Conservation (phyloP, 1,140 invertebrate genomes). For the Orius insidiosus region DNA sequence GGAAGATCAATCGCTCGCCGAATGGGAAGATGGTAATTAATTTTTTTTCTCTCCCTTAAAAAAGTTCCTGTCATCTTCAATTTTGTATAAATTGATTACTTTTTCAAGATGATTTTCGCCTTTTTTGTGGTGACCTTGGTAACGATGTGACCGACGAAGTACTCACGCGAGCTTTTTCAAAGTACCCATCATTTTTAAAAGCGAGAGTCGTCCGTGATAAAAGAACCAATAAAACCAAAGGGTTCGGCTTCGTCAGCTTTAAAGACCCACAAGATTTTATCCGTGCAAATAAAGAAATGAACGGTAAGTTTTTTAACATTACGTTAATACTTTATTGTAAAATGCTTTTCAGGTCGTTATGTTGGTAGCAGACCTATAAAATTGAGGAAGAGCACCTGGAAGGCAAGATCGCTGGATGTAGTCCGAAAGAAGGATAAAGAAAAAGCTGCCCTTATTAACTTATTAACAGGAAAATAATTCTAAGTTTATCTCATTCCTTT, state of each 20-base stretch:
- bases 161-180: slow-evolving; percentile 81
- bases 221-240: slow-evolving; percentile 94
- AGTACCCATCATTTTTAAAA: slow-evolving; percentile 84
- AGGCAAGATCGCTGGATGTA: slow-evolving; percentile 78
- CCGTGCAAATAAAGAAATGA: slow-evolving; percentile 97
- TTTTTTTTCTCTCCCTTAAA: too few species aligned
- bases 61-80: too few species aligned
- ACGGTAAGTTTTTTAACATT: too few species aligned
- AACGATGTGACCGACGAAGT: slow-evolving; percentile 99
- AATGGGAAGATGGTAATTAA: slow-evolving; percentile 67
- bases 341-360: slow-evolving; percentile 69
- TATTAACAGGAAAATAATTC: slow-evolving; percentile 34
- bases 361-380: slow-evolving; percentile 98
- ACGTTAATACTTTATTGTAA: too few species aligned
- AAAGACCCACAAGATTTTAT: slow-evolving; percentile 96
- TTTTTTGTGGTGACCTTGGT: slow-evolving; percentile 97
- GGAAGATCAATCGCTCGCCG: slow-evolving; percentile 79
- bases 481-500: too few species aligned
- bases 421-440: slow-evolving; percentile 93
- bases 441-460: slow-evolving; percentile 55
- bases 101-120: slow-evolving; percentile 83
- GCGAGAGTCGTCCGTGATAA: slow-evolving; percentile 95
- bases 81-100: slow-evolving; percentile 14
- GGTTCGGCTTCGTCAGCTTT: slow-evolving; percentile 97
- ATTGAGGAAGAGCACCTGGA: slow-evolving; percentile 90